Conservation (phyloP, 2,113 vertebrate genomes). For the Beaufortia kweichowensis region DNA sequence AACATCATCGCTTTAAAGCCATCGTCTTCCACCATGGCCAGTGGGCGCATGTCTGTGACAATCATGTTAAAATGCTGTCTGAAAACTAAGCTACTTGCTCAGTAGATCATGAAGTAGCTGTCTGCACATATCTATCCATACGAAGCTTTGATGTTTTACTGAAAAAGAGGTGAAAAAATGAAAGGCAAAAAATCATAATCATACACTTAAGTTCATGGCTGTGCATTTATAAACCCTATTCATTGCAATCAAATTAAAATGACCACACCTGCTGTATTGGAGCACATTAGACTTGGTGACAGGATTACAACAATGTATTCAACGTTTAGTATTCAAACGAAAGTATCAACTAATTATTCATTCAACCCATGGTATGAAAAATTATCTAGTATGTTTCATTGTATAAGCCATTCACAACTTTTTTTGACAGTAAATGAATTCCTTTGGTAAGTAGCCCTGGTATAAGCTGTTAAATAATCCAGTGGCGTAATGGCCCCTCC, state of each 20-base stretch:
- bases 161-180: not conserved
- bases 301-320: slow-evolving; percentile 6
- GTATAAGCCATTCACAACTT: too few relatives aligned
- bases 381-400: too few relatives aligned
- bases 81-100: slow-evolving; percentile 41
- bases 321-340: not conserved
- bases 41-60: slow-evolving; percentile 42
- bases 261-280: slow-evolving; percentile 30
- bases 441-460: too few relatives aligned
- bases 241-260: slow-evolving; percentile 24
- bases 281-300: not conserved
- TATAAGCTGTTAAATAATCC: too few relatives aligned
- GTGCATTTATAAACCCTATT: slow-evolving; percentile 11
- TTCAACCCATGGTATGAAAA: too few relatives aligned
- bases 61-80: slow-evolving; percentile 47
- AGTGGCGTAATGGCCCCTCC: too few relatives aligned
- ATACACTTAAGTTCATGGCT: not conserved
- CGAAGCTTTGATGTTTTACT: slow-evolving; percentile 15
- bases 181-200: not conserved
- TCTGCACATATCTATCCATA: slow-evolving; percentile 28
- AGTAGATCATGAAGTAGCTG: slow-evolving; percentile 31
- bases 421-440: too few relatives aligned
- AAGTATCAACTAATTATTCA: too few relatives aligned
- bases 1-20: slow-evolving; percentile 25
- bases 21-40: slow-evolving; percentile 43